Evolutionary conservation across 2,113 vertebrate species (phyloP).

Genomic region (Murina feae): DNA sequence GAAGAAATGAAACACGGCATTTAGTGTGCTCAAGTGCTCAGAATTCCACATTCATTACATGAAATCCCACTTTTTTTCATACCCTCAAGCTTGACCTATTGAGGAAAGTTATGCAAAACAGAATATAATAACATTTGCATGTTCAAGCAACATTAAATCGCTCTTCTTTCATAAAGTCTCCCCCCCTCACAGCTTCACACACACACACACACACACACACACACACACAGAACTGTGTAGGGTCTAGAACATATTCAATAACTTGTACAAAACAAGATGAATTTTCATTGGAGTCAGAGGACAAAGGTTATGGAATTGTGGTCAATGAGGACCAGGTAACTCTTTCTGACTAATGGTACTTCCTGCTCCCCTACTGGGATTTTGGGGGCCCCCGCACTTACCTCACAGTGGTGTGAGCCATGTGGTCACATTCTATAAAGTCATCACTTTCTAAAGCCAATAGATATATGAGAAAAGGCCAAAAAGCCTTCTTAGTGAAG

Average conservation of each 20-base stretch:
- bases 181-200: background rate
- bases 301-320: background rate
- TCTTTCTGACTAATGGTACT: slow-evolving; percentile 15
- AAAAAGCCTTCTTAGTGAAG: slow-evolving; percentile 33
- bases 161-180: background rate
- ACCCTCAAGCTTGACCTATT: background rate
- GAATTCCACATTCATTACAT: background rate
- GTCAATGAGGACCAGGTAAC: background rate
- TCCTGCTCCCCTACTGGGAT: slow-evolving; percentile 43
- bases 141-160: background rate
- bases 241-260: background rate
- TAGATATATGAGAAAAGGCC: slow-evolving; percentile 70
- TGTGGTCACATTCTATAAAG: slow-evolving; percentile 73
- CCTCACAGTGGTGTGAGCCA: slow-evolving; percentile 52
- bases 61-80: slow-evolving; percentile 14
- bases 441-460: slow-evolving; percentile 72
- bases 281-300: slow-evolving; percentile 11
- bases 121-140: slow-evolving; percentile 17
- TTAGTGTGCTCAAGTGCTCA: background rate
- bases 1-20: slow-evolving; percentile 31
- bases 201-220: background rate
- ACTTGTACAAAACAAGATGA: background rate
- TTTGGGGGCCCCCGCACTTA: slow-evolving; percentile 49
- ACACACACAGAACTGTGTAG: background rate
- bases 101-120: background rate